A percentile compares a stretch with the other conserved stretches of the same genome.
phyloP scores from a whole-genome alignment of 2,797 vertebrate species.

The Fratercula arctica region DNA sequence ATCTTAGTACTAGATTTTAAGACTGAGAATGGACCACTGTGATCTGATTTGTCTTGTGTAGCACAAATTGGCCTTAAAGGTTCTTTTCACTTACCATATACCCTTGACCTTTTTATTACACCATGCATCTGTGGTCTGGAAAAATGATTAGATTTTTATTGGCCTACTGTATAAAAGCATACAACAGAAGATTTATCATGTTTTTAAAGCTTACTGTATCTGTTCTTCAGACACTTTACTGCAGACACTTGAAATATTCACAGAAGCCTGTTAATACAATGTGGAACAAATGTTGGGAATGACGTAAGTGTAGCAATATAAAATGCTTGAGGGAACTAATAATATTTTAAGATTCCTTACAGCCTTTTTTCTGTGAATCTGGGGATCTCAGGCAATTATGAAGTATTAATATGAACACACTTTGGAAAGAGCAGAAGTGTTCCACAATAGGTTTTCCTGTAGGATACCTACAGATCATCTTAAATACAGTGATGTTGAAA shows the following conservation, averaged over 20 bases:
- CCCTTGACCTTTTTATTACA: background rate
- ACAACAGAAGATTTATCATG: background rate
- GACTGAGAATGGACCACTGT: background rate
- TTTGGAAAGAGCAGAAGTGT: background rate
- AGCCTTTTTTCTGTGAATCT: background rate
- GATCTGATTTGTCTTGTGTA: background rate
- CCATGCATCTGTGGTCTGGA: background rate
- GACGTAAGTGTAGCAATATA: background rate
- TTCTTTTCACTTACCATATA: background rate
- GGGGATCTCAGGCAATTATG: rapidly evolving
- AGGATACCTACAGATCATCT: background rate
- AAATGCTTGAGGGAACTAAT: background rate
- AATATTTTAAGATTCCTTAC: background rate
- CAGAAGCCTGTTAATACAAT: background rate
- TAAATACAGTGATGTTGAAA: background rate
- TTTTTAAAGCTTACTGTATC: background rate
- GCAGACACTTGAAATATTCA: background rate
- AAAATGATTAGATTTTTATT: slow-evolving; percentile 16
- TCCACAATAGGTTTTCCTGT: background rate
- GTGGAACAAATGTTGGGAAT: background rate
- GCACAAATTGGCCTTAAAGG: background rate
- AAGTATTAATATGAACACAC: rapidly evolving
- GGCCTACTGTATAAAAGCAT: background rate
- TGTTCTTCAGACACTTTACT: background rate
- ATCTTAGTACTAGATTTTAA: background rate